Base-by-base conservation (phyloP, 2,888 invertebrate species). In the Pheosia gnoma region DNA sequence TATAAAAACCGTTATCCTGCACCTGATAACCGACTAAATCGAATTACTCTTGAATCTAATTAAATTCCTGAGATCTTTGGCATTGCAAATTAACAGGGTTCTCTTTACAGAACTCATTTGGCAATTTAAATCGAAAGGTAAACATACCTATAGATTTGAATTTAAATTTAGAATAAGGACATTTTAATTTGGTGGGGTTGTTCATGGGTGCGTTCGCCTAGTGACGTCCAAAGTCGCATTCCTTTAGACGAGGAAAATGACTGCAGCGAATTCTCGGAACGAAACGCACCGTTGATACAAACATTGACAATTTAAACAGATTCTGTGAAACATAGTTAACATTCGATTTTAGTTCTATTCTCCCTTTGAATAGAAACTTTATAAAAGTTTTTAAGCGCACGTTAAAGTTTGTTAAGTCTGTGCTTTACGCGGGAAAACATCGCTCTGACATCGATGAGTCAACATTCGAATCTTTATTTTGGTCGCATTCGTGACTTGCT, bases 171-270 rank as follows among this genome's bases (percentile, higher is more conserved):
- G 71, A 75, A 74, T 66, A 65, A 67, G 63, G 62, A 71, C 74
- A 68, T 72, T 77, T 74, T 72, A 68, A 76, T 69, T 73, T 66
- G 39, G 62, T 9, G 54, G 71, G 49, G 63, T 75, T 75, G 72
- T 69, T 68, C 66, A 62, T 75, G 68, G 84, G 84, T 80, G 83
- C 83, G 83, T 81, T 81, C 74, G 62, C 36, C 36, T 64, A 70
- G 70, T 91, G 90, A 91, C 91, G 90, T 91, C 89, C 89, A 60
- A 70, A 74, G 74, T 62, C 83, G 80, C 91, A 93, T 93, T 90
- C 92, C 91, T 71, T 82, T 79, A 73, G 78, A 87, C 76, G 87
- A 92, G 92, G 92, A 92, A 93, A 92, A 92, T 78, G 85, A 80
- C 86, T 84, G 85, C 79, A 81, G 80, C 77, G 83, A 78, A 79